Evolutionary conservation across 2,888 invertebrate species (phyloP), one percentile per base, ranked within the genome.

Genomic region (Cheilosia urbana): DNA sequence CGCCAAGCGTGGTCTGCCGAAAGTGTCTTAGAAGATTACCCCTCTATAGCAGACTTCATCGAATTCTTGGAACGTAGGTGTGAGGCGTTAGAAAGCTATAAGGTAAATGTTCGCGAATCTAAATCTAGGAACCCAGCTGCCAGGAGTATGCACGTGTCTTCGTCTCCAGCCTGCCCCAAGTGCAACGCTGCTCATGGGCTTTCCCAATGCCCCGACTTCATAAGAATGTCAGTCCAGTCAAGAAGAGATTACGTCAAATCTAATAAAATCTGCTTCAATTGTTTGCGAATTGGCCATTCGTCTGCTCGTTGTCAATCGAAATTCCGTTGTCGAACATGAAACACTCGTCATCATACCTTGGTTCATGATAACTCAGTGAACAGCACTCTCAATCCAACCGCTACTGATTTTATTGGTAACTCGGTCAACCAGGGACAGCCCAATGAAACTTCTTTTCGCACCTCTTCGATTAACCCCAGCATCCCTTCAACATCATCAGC

Each of bases 51-150:
- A 1, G 19, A 62, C 24, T 76, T 76, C n/a, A 27, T 75, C 2
- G 15, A n/a, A 1, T 76, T 81, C 21, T 40, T 81, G 11, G 47
- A 53, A 34, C 21, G 21, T 4, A 65, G 66, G 19, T 78, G 71
- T 63, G 58, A 78, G 30, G 30, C 62, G n/a, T 34, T 77, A n/a
- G 77, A 75, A 55, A 17, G 55, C 11, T 75, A 58, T 19, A 13
- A 42, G n/a, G 47, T 27, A 4, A 27, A n/a, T 7, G 11, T n/a
- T 13, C 40, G 47, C n/a, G 55, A 55, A 13, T 7, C n/a, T 7
- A 40, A 40, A 24, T 53, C 30, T 24, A 19, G 47, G 15, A 45
- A 42, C n/a, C 62, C n/a, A 21, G 53, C 21, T 6, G 17, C 47
- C 47, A 47, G 15, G 62, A 69, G 60, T 30, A 60, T 17, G 62